Conservation (phyloP, 2,797 vertebrate genomes). For the Tokudaia muenninki region DNA sequence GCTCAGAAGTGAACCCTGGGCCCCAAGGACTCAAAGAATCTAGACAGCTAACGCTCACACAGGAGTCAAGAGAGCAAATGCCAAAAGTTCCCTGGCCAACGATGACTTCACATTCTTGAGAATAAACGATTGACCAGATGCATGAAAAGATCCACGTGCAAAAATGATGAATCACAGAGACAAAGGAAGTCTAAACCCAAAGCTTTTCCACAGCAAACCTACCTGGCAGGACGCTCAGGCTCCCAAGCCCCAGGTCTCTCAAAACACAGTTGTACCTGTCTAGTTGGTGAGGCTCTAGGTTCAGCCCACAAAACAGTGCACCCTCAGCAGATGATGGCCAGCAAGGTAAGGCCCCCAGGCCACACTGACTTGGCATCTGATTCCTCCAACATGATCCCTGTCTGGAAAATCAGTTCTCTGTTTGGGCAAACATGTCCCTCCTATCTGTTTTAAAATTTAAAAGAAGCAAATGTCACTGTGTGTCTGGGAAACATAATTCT, state of each 20-base stretch:
- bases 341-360: conserved; percentile 48
- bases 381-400: conserved; percentile 53
- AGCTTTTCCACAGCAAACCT: conserved; percentile 42
- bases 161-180: conserved; percentile 76
- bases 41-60: conserved; percentile 28
- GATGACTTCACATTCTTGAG: conserved; percentile 88
- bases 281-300: neutral
- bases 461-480: conserved; percentile 54
- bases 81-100: conserved; percentile 83
- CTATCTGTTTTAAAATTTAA: conserved; percentile 78
- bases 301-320: neutral
- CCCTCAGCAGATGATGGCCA: conserved; percentile 27
- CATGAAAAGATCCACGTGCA: conserved; percentile 83
- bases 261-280: neutral
- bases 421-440: conserved; percentile 58
- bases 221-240: conserved; percentile 44
- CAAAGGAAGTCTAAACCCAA: conserved; percentile 33
- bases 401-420: conserved; percentile 72
- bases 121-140: conserved; percentile 88
- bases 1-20: neutral
- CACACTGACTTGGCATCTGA: neutral
- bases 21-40: neutral
- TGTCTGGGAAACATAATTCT: conserved; percentile 45
- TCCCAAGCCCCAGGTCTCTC: conserved; percentile 40
- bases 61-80: conserved; percentile 84